Evolutionary conservation across 1,140 invertebrate genomes (phyloP), one percentile per base, ranked within the genome.

Genomic region (Lamellibrachia luymesi): DNA sequence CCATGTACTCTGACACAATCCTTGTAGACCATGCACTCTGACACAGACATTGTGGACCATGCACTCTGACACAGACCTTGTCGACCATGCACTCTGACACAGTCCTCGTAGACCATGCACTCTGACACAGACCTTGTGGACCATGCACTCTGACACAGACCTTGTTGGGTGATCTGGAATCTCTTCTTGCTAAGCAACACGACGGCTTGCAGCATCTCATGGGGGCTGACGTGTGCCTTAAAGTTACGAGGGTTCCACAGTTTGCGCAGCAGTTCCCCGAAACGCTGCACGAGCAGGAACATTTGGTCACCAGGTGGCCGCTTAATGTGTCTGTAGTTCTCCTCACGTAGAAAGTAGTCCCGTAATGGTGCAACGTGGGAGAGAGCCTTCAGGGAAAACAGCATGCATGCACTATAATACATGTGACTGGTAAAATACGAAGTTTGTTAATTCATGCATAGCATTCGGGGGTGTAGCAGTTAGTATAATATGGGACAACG

Each of bases 201-300:
- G 52, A 99, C 99, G 56, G 99, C 98, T 96, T 99, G 99, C 22
- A 99, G 96, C 99, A 99, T 99, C 97, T 99, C 99, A 96, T 99
- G 99, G 0, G 99, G 99, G 92, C 99, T 99, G 2, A 99, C 99
- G 96, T 99, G 99, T 5, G 99, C 98, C 97, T 99, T 99, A 95
- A 99, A 99, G 96, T 99, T 99, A 93, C 98, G 97, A 0, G 99
- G 99, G 96, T 99, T 99, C 99, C 99, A 99, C 94, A 99, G 97
- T 96, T 99, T 99, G 5, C 99, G 96, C 96, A 99, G 97, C 8
- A 99, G 97, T 96, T 99, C 99, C 2, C 99, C 99, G 97, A 99
- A 99, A 92, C 99, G 97, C 96, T 99, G 98, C 0, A 99, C 98
- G 50, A 99, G 96, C n/a, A 99, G 97, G 95, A 98, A 98, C 94